Conservation (phyloP, 1,140 invertebrate genomes). For the Bombus balteatus region DNA sequence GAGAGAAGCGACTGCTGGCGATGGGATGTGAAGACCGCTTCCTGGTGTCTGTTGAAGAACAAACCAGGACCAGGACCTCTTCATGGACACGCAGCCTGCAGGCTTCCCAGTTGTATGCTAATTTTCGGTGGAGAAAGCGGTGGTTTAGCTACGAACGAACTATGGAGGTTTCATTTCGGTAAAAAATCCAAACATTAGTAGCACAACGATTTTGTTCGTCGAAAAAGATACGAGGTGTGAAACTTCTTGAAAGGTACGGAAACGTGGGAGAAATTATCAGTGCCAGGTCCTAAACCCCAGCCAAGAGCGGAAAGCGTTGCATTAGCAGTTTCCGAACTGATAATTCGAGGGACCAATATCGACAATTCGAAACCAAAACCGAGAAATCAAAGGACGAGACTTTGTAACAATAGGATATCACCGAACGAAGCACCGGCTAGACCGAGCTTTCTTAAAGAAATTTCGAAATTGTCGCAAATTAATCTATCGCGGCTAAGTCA, state of each 20-base stretch:
- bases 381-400: conserved; percentile 78
- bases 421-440: conserved; percentile 71
- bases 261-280: conserved; percentile 89
- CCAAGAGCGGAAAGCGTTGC: conserved; percentile 83
- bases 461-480: conserved; percentile 89
- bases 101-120: conserved; percentile 91
- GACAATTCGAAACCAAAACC: conserved; percentile 74
- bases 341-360: conserved; percentile 73
- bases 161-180: conserved; percentile 95
- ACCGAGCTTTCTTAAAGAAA: conserved; percentile 87
- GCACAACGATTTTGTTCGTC: background rate
- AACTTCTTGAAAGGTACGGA: conserved; percentile 85
- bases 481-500: conserved; percentile 87
- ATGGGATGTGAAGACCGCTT: conserved; percentile 88
- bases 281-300: conserved; percentile 87
- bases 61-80: conserved; percentile 89
- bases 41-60: conserved; percentile 88
- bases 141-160: conserved; percentile 89
- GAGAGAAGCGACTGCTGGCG: conserved; percentile 93
- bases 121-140: conserved; percentile 92
- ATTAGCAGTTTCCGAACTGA: conserved; percentile 60
- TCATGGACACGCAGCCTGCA: conserved; percentile 91
- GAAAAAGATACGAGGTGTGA: background rate
- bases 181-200: conserved; percentile 46
- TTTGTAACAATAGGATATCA: conserved; percentile 79